Evolutionary conservation across 2,113 vertebrate genomes (phyloP), one percentile per base, ranked within the genome.

Genomic region (Ploceus nigricollis): DNA sequence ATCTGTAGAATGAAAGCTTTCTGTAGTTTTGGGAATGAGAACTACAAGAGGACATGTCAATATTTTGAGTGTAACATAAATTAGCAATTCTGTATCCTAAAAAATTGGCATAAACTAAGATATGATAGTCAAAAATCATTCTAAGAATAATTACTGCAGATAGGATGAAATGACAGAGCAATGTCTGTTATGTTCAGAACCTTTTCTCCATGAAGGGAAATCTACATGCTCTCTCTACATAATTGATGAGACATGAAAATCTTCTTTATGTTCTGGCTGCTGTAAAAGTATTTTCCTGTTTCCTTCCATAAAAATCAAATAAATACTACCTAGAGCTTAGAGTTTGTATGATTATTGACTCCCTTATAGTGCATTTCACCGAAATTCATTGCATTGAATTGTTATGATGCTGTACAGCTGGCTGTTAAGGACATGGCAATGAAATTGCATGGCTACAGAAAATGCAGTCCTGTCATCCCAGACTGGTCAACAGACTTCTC

Each of bases 391-490:
- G 37, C 51, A 45, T 37, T 83, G 21, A 13, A 61, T 77, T 91
- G 77, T 96, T 53, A 58, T 86, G 75, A 23, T 75, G 65, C 31
- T 53, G 9, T 85, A 31, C 53, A 97, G 53, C 17, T 90, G 51
- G 48, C 68, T 93, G 40, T 91, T 92, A 82, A 88, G 77, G 86
- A 40, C 56, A 25, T 5, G 53, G 10, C 83, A 95, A 18, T 65
- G 35, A 96, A 87, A 94, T 91, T 89, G 30, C 69, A 64, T 64
- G 64, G 90, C 63, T 87, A 81, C 65, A 66, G 60, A 35, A 93
- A 85, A 96, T 39, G 10, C 24, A 84, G 28, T 31, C 15, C 19
- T 66, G 16, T 68, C 10, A 31, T 80, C 81, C 86, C 66, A 66
- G 66, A 53, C 30, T 61, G 68, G 48, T 68, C 91, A 90, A 73